phyloP scores from a whole-genome alignment of 2,797 vertebrate species.

The Intellagama lesueurii region DNA sequence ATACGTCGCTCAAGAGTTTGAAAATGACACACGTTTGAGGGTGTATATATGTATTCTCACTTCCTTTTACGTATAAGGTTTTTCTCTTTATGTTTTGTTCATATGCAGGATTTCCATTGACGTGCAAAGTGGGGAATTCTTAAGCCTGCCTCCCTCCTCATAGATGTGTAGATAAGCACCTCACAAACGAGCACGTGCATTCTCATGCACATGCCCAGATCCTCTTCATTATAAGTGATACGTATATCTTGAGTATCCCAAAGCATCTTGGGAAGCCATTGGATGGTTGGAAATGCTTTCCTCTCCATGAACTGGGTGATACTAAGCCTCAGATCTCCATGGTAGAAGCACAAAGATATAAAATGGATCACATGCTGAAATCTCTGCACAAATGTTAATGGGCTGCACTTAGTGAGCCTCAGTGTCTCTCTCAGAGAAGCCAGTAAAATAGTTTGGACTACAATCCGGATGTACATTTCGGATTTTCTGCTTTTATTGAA shows the following conservation, averaged over 20 bases:
- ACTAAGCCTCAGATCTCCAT: neutral
- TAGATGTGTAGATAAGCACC: constrained; percentile 15
- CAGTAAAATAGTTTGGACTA: constrained; percentile 32
- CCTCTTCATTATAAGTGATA: neutral
- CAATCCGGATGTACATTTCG: neutral
- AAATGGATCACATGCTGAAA: constrained; percentile 33
- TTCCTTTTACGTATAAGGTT: neutral
- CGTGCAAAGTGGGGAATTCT: constrained; percentile 25
- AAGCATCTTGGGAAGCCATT: constrained; percentile 7
- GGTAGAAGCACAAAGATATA: neutral
- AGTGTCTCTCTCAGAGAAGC: constrained; percentile 1
- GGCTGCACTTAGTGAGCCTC: constrained; percentile 1
- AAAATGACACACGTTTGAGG: neutral
- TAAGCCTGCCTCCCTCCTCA: constrained; percentile 17
- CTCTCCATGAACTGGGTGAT: neutral
- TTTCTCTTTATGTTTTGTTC: neutral
- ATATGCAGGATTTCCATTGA: constrained; percentile 14
- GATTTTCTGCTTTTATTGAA: too few relatives aligned
- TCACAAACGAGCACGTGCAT: constrained; percentile 35
- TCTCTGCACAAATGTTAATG: constrained; percentile 5
- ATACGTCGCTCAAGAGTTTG: constrained; percentile 15
- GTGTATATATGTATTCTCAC: neutral
- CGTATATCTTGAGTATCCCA: neutral
- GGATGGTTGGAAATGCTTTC: neutral
- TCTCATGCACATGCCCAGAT: constrained; percentile 20